These are phyloP conservation scores for Tragelaphus scriptus DNA, from an alignment of 2,113 vertebrate species.

Conservation along the genomic window DNA sequence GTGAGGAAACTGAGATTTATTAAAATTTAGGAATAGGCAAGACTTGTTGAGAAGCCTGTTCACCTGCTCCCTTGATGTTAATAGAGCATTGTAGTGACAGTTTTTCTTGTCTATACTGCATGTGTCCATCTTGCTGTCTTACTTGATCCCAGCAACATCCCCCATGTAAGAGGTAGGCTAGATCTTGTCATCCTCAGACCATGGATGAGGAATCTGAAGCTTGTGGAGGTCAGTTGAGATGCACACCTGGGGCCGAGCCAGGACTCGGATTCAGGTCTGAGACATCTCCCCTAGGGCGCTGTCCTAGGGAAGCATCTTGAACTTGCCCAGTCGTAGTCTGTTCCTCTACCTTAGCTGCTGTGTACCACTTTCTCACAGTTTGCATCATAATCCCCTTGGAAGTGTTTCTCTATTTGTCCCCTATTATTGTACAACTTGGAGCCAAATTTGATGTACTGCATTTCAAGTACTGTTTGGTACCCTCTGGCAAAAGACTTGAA, in stretches of 20 bases:
- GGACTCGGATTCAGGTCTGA: background rate
- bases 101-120: background rate
- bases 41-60: background rate
- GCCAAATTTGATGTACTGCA: background rate
- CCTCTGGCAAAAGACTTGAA: background rate
- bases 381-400: background rate
- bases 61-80: background rate
- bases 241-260: background rate
- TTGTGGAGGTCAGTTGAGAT: background rate
- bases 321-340: background rate
- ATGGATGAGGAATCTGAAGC: background rate
- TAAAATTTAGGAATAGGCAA: background rate
- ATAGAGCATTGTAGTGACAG: background rate
- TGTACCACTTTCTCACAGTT: background rate
- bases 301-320: background rate
- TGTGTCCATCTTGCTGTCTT: background rate
- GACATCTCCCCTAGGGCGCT: background rate
- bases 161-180: background rate
- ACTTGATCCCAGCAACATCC: background rate
- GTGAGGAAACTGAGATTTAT: background rate
- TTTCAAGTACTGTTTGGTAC: background rate
- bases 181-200: too few relatives aligned
- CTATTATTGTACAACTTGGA: background rate
- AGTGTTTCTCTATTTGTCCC: background rate
- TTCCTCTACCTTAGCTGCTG: background rate